Evolutionary conservation across 2,113 vertebrate genomes (phyloP).

Genomic region (Lichenostomus cassidix): DNA sequence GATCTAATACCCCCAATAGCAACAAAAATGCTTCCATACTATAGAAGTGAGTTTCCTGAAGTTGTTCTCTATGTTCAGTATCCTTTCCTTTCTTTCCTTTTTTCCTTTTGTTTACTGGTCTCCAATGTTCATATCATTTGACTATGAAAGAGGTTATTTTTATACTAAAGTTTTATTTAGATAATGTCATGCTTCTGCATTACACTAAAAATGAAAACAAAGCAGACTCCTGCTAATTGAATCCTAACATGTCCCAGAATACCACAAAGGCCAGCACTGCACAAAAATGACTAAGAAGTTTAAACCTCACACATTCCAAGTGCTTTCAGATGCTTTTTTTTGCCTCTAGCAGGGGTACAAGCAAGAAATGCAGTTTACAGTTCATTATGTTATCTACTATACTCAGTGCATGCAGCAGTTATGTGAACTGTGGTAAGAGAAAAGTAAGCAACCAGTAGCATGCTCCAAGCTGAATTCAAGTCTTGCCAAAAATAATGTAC

Average conservation of each 20-base stretch:
- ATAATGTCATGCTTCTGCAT: neutral
- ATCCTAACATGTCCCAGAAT: neutral
- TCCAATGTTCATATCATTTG: neutral
- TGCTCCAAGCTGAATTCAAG: neutral
- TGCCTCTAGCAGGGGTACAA: neutral
- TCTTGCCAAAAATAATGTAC: conserved; percentile 7
- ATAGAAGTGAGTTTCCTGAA: neutral
- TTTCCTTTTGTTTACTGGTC: neutral
- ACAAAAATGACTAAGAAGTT: neutral
- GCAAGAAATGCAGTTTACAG: neutral
- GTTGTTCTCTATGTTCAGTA: neutral
- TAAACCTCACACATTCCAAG: neutral
- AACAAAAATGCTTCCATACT: neutral
- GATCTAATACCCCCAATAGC: neutral
- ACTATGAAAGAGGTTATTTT: neutral
- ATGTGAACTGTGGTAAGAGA: neutral
- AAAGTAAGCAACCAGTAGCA: neutral
- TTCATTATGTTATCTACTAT: neutral
- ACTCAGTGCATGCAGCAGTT: neutral
- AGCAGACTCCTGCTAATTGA: neutral
- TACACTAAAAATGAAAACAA: neutral
- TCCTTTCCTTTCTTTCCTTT: neutral
- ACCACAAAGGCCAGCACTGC: neutral
- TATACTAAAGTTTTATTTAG: neutral
- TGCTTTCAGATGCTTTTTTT: neutral